These are phyloP conservation scores for Benthosema pterotum DNA, from an alignment of 2,797 vertebrate species.

Conservation along the genomic window DNA sequence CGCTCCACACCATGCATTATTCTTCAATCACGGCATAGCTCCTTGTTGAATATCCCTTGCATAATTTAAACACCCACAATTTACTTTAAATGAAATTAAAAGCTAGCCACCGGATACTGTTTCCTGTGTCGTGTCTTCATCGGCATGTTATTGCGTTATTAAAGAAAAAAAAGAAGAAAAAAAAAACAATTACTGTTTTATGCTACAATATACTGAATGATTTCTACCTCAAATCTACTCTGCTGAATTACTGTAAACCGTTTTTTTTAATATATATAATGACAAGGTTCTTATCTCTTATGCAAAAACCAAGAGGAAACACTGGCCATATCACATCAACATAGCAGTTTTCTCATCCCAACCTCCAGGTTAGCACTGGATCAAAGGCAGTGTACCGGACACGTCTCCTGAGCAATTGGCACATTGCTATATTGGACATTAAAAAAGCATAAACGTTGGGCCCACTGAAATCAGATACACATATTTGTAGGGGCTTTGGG, in stretches of 20 bases:
- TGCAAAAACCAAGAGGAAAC: constrained; percentile 22
- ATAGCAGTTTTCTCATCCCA: constrained; percentile 13
- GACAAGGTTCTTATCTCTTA: constrained; percentile 10
- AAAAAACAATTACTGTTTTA: constrained; percentile 27
- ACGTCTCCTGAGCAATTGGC: constrained; percentile 50
- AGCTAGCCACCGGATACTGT: constrained; percentile 79
- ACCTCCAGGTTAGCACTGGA: constrained; percentile 3
- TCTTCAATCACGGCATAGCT: no score
- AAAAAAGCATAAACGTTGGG: constrained; percentile 21
- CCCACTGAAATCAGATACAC: constrained; percentile 19
- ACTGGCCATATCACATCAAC: constrained; percentile 15
- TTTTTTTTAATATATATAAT: constrained; percentile 9
- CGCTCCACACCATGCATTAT: no score
- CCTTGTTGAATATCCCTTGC: no score
- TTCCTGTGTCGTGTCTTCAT: constrained; percentile 80
- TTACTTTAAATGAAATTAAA: constrained; percentile 55
- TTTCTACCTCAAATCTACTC: constrained; percentile 28
- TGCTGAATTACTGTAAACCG: constrained; percentile 18
- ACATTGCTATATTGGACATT: constrained; percentile 21
- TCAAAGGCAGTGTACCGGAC: constrained; percentile 23
- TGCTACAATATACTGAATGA: constrained; percentile 37
- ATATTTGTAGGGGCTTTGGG: constrained; percentile 1
- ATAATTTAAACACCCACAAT: constrained; percentile 51
- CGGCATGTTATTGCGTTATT: constrained; percentile 32
- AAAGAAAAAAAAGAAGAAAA: neutral